Conservation (phyloP, 37 sponge, comb jelly and placozoan species). For the Axinella damicornis region DNA sequence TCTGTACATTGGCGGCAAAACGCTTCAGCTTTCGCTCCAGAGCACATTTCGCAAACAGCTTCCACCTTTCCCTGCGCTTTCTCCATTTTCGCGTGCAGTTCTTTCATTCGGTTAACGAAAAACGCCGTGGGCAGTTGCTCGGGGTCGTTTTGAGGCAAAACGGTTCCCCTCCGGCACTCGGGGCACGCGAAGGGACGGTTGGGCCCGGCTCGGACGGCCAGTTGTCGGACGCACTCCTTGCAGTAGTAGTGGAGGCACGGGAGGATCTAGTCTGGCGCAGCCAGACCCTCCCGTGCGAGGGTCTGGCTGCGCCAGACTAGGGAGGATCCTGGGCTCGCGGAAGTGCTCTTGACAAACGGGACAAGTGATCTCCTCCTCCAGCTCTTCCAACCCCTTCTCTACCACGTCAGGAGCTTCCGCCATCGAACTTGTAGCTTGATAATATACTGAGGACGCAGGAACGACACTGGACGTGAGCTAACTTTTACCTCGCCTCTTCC, state of each 20-base stretch:
- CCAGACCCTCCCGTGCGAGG: too few relatives aligned
- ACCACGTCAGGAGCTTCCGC: too few relatives aligned
- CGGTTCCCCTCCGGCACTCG: conserved; percentile 27
- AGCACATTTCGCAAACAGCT: conserved; percentile 35
- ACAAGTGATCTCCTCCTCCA: conserved; percentile 35
- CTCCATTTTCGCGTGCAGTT: conserved; percentile 20
- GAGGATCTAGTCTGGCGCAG: too few relatives aligned
- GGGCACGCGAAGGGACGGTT: conserved; percentile 46
- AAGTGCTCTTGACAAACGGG: conserved; percentile 39
- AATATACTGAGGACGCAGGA: too few relatives aligned
- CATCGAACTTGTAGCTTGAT: too few relatives aligned
- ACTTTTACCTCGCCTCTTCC: too few relatives aligned
- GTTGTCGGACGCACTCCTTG: conserved; percentile 26
- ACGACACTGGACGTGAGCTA: too few relatives aligned
- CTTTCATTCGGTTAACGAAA: conserved; percentile 49
- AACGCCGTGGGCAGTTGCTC: conserved; percentile 32
- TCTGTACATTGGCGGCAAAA: conserved; percentile 49
- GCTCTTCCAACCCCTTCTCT: too few relatives aligned
- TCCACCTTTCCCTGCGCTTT: conserved; percentile 30
- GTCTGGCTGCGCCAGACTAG: too few relatives aligned
- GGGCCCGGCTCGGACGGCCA: conserved; percentile 4
- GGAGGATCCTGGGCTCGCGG: conserved; percentile 44
- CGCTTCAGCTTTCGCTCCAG: not conserved
- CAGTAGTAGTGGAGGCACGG: conserved; percentile 68
- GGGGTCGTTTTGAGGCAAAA: conserved; percentile 15